Percentiles rank a stretch among this genome's conserved stretches.
These are phyloP conservation scores for Celastrina argiolus DNA, from an alignment of 2,888 invertebrate species.

Conservation along the genomic window DNA sequence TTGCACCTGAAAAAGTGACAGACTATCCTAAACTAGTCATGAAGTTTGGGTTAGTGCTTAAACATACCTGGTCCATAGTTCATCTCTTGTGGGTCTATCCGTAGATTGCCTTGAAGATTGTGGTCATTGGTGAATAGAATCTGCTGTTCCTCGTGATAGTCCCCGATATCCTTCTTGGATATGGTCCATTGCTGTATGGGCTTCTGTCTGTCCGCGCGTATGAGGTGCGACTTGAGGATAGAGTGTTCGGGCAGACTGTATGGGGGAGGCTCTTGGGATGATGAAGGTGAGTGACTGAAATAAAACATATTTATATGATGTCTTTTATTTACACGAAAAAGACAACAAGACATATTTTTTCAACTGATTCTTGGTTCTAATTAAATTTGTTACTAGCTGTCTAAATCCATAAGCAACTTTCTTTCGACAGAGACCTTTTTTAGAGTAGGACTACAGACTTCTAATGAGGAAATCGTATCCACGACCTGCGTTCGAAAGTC, in stretches of 20 bases:
- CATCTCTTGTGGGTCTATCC: constrained; percentile 56
- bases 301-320: neutral
- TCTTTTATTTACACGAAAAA: too few relatives aligned
- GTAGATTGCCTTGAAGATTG: constrained; percentile 51
- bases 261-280: constrained; percentile 58
- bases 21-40: too few relatives aligned
- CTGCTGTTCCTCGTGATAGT: constrained; percentile 67
- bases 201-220: constrained; percentile 49
- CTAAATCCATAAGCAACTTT: too few relatives aligned
- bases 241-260: constrained; percentile 65
- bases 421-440: too few relatives aligned
- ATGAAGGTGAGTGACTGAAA: constrained; percentile 53
- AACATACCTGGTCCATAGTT: constrained; percentile 64
- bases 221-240: constrained; percentile 68
- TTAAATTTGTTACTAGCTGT: too few relatives aligned
- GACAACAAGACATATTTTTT: too few relatives aligned
- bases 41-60: neutral
- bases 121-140: constrained; percentile 68
- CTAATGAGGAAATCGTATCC: too few relatives aligned
- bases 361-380: too few relatives aligned
- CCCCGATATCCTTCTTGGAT: constrained; percentile 66
- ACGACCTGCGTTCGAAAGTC: too few relatives aligned
- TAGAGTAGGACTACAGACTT: too few relatives aligned
- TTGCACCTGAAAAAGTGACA: too few relatives aligned
- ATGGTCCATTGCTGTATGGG: constrained; percentile 71